Percentiles rank a stretch among this genome's conserved stretches.
Evolutionary conservation across 2,888 invertebrate species (phyloP).

Genomic region (Lasioglossum morio): DNA sequence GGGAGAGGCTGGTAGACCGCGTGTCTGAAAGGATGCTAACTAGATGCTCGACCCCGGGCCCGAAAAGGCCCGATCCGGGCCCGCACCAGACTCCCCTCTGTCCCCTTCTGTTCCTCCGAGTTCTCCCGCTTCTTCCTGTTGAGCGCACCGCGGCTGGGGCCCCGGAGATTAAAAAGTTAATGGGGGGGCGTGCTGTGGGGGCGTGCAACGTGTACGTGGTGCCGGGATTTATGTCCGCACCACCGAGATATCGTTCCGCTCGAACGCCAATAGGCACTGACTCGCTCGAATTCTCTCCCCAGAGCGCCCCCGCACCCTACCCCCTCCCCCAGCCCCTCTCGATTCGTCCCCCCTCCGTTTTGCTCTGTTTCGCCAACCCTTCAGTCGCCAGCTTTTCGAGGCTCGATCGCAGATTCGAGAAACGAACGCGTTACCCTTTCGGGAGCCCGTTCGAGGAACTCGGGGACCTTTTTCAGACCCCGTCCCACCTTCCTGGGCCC

Average conservation of each 20-base stretch:
- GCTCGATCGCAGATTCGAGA: slow-evolving; percentile 12
- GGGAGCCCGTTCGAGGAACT: neutral
- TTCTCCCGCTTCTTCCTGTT: slow-evolving; percentile 56
- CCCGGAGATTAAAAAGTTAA: slow-evolving; percentile 84
- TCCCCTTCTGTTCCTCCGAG: slow-evolving; percentile 38
- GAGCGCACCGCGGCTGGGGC: slow-evolving; percentile 44
- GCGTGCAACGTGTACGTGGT: slow-evolving; percentile 84
- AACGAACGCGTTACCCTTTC: neutral
- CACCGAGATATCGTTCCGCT: slow-evolving; percentile 83
- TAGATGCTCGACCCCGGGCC: slow-evolving; percentile 72
- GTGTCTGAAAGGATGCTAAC: slow-evolving; percentile 76
- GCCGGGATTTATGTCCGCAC: slow-evolving; percentile 84
- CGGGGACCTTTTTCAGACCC: neutral
- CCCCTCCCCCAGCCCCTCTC: neutral
- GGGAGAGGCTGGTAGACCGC: slow-evolving; percentile 71
- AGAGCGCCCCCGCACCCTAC: slow-evolving; percentile 56
- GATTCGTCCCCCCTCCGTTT: neutral
- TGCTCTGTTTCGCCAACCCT: slow-evolving; percentile 11
- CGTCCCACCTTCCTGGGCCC: neutral
- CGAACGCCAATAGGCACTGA: slow-evolving; percentile 82
- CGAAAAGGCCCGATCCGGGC: slow-evolving; percentile 63
- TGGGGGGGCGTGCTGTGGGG: slow-evolving; percentile 84
- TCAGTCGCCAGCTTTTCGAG: slow-evolving; percentile 3
- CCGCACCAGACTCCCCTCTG: slow-evolving; percentile 26
- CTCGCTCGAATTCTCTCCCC: slow-evolving; percentile 80